Evolutionary conservation across 2,113 vertebrate genomes (phyloP).

Genomic region (Collichthys lucidus): DNA sequence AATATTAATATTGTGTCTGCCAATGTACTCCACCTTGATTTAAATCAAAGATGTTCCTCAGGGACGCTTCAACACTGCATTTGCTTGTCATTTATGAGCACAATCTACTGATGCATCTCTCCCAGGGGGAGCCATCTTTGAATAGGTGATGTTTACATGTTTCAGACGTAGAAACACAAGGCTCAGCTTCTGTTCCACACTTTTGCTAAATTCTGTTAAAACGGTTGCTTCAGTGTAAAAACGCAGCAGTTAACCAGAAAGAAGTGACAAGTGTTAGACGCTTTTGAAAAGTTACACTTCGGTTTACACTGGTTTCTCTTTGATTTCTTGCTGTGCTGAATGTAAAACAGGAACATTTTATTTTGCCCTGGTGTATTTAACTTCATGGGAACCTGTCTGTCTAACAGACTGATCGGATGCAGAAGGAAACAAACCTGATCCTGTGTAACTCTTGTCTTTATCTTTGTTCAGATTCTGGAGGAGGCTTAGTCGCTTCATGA

Average conservation of each 20-base stretch:
- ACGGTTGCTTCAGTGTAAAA: background rate
- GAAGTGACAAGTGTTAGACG: background rate
- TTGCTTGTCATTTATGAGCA: slow-evolving; percentile 17
- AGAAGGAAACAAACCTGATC: background rate
- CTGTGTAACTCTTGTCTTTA: background rate
- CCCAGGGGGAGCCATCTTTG: background rate
- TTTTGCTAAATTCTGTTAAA: background rate
- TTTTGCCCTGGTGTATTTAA: background rate
- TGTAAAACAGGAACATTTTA: background rate
- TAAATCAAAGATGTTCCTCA: slow-evolving; percentile 21
- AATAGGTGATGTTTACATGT: slow-evolving; percentile 18
- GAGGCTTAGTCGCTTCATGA: slow-evolving; percentile 95
- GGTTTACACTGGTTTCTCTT: background rate
- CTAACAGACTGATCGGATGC: background rate
- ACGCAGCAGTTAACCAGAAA: background rate
- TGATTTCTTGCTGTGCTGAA: background rate
- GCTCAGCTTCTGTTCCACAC: background rate
- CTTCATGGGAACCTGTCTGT: background rate
- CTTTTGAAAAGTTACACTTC: background rate
- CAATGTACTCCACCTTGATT: background rate
- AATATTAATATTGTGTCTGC: slow-evolving; percentile 2
- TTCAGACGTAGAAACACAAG: background rate
- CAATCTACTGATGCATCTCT: background rate
- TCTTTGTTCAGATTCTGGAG: slow-evolving; percentile 92
- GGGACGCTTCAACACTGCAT: background rate